phyloP scores from a whole-genome alignment of 2,797 vertebrate species.

The Podarcis siculus region DNA sequence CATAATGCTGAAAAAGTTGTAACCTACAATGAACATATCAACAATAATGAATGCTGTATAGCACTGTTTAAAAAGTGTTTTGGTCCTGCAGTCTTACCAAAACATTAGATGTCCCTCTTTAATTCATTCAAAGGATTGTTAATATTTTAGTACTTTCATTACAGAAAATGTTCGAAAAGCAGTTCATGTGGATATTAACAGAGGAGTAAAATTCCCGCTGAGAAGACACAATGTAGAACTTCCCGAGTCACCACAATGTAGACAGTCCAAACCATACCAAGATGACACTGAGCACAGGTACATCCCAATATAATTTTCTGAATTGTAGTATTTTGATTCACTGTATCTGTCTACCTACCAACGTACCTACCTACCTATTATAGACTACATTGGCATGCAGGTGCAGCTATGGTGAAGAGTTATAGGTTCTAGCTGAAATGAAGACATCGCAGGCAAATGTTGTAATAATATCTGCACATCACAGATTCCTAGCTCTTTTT shows the following conservation, averaged over 20 bases:
- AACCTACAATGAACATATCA: neutral
- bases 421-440: neutral
- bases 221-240: conserved; percentile 80
- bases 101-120: neutral
- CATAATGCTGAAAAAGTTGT: neutral
- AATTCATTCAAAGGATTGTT: neutral
- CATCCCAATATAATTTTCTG: neutral
- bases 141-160: conserved; percentile 60
- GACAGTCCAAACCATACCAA: conserved; percentile 78
- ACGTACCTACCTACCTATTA: no score
- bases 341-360: no score
- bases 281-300: conserved; percentile 84
- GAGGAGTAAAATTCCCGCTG: conserved; percentile 64
- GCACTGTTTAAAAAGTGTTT: neutral
- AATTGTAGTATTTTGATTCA: neutral
- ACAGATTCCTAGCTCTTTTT: neutral
- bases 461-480: neutral
- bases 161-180: conserved; percentile 81
- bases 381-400: neutral
- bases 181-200: conserved; percentile 75
- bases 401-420: neutral
- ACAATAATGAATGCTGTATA: no score
- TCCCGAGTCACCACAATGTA: conserved; percentile 82
- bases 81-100: conserved; percentile 1
- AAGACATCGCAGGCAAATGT: neutral